These are phyloP conservation scores for Peromyscus nudipes DNA, from an alignment of 2,797 vertebrate genomes.

Conservation along the genomic window DNA sequence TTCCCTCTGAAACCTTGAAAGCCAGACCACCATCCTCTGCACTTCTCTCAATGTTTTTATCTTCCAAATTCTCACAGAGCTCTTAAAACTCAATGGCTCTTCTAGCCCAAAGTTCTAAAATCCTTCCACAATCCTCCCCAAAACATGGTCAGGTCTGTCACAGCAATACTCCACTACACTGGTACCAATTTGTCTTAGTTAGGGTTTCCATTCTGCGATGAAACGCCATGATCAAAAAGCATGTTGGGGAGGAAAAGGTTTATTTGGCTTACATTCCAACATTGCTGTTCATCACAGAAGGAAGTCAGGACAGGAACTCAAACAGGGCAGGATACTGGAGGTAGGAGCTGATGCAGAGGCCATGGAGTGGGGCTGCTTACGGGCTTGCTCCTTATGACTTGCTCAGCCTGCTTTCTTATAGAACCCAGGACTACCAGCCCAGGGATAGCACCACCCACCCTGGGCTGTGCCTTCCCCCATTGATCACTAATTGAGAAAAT, in stretches of 20 bases:
- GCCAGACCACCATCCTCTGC: not conserved
- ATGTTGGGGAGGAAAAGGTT: not conserved
- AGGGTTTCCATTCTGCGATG: not conserved
- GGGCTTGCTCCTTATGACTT: not conserved
- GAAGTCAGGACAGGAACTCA: not conserved
- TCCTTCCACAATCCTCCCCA: not conserved
- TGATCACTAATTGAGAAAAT: not conserved
- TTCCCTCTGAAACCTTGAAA: not conserved
- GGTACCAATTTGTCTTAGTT: not conserved
- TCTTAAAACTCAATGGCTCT: not conserved
- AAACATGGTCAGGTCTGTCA: not conserved
- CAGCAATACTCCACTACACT: not conserved
- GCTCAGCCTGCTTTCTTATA: not conserved
- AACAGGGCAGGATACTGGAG: not conserved
- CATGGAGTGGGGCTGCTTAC: not conserved
- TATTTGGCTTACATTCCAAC: not conserved
- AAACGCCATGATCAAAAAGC: not conserved
- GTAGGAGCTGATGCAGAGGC: not conserved
- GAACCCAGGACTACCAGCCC: not conserved
- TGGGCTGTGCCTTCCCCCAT: not conserved
- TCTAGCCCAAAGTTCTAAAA: not conserved
- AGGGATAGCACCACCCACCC: not conserved
- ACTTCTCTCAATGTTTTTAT: not conserved
- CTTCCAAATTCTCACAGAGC: not conserved
- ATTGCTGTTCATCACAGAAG: not conserved